phyloP scores from a whole-genome alignment of 1,140 invertebrate genomes.

The Helicoverpa armigera region DNA sequence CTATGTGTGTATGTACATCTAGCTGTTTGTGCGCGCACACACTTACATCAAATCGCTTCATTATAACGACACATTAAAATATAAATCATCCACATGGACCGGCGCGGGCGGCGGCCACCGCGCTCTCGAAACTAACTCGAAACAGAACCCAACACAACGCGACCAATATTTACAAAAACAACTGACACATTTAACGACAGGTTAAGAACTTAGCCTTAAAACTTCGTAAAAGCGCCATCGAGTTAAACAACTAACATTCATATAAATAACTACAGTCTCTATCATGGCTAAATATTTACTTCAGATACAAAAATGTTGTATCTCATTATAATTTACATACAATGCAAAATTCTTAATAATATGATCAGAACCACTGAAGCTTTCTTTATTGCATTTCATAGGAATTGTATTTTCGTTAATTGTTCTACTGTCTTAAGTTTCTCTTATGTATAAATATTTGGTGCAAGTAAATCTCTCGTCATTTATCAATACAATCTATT shows the following conservation, averaged over 20 bases:
- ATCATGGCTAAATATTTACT: constrained; percentile 67
- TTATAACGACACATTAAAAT: constrained; percentile 62
- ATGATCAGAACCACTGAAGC: constrained; percentile 51
- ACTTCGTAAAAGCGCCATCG: constrained; percentile 68
- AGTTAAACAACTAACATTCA: constrained; percentile 77
- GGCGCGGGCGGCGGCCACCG: constrained; percentile 49
- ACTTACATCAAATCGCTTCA: constrained; percentile 49
- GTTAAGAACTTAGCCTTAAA: constrained; percentile 41
- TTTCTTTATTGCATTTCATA: constrained; percentile 55
- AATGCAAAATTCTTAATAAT: constrained; percentile 52
- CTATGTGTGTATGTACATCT: constrained; percentile 73
- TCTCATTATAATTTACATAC: constrained; percentile 47
- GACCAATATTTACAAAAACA: constrained; percentile 60
- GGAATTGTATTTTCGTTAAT: constrained; percentile 52
- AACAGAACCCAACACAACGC: constrained; percentile 35
- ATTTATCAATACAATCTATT: constrained; percentile 44
- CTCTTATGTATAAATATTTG: constrained; percentile 50
- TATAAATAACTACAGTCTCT: constrained; percentile 79
- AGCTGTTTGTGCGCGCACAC: constrained; percentile 52
- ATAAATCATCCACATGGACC: constrained; percentile 58
- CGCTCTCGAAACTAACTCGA: not conserved
- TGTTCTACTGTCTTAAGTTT: constrained; percentile 49
- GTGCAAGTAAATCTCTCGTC: constrained; percentile 54
- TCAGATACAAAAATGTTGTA: constrained; percentile 60
- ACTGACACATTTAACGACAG: constrained; percentile 37